Conservation (phyloP, 1,140 invertebrate species). For the Anastrepha obliqua region DNA sequence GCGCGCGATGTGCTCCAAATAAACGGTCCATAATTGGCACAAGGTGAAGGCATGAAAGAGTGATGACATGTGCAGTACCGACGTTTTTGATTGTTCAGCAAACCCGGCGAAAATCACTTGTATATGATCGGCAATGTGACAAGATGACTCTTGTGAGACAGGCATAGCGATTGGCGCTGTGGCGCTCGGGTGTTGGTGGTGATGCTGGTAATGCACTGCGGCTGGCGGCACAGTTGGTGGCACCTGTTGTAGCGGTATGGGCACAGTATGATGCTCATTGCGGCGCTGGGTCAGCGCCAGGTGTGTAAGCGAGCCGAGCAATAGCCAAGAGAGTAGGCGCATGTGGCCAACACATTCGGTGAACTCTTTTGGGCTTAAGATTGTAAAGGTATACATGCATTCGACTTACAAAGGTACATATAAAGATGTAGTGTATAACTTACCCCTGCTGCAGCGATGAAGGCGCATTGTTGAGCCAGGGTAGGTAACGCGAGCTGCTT, state of each 20-base stretch:
- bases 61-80: constrained; percentile 93
- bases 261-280: constrained; percentile 66
- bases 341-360: constrained; percentile 96
- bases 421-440: background rate
- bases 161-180: constrained; percentile 82
- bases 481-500: constrained; percentile 88
- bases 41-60: constrained; percentile 88
- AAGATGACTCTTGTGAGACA: constrained; percentile 95
- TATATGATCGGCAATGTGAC: constrained; percentile 97
- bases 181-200: constrained; percentile 60
- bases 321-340: constrained; percentile 94
- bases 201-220: constrained; percentile 68
- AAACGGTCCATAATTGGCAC: constrained; percentile 97
- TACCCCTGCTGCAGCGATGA: constrained; percentile 88
- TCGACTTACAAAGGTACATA: background rate
- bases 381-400: background rate
- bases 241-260: constrained; percentile 57
- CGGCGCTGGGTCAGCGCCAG: constrained; percentile 77
- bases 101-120: constrained; percentile 97
- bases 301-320: constrained; percentile 94
- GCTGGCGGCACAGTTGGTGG: constrained; percentile 58
- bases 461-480: constrained; percentile 93
- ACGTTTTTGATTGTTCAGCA: constrained; percentile 94
- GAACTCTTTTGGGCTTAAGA: constrained; percentile 90
- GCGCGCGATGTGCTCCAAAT: constrained; percentile 92